Conservation (phyloP, 1,140 invertebrate species). For the Aphelinus atriplicis region DNA sequence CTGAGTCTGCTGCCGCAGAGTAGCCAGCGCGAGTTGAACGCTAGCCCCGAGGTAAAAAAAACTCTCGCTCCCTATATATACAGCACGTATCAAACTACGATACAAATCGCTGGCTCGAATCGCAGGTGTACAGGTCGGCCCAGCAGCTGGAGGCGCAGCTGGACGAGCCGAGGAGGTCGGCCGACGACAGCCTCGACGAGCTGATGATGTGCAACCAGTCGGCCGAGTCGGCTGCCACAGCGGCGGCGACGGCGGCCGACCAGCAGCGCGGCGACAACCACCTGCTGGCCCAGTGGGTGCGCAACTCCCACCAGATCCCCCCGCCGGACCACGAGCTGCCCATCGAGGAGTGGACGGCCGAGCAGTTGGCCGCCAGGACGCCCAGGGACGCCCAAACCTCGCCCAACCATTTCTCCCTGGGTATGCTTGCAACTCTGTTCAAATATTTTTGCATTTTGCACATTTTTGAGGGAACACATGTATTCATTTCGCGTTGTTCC, state of each 20-base stretch:
- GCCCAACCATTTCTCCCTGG: conserved; percentile 21
- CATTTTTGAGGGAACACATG: too few species aligned
- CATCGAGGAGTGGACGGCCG: conserved; percentile 74
- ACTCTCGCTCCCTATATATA: too few species aligned
- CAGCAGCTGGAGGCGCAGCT: conserved; percentile 26
- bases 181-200: conserved; percentile 29
- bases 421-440: neutral
- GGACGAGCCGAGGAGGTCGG: neutral
- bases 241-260: conserved; percentile 11
- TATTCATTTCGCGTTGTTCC: too few species aligned
- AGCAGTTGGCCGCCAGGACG: conserved; percentile 59
- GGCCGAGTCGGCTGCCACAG: neutral
- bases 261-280: conserved; percentile 62
- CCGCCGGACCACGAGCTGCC: conserved; percentile 63
- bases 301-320: conserved; percentile 63
- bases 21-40: conserved; percentile 48
- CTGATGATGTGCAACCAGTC: neutral
- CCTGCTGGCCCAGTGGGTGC: conserved; percentile 78
- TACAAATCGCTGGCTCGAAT: too few species aligned
- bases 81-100: too few species aligned
- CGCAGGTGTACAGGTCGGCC: conserved; percentile 26
- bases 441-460: too few species aligned
- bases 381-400: conserved; percentile 45
- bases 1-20: neutral
- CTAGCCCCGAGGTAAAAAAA: conserved; percentile 55